Evolutionary conservation across 2,888 invertebrate genomes (phyloP).

Genomic region (Drosophila picticornis): DNA sequence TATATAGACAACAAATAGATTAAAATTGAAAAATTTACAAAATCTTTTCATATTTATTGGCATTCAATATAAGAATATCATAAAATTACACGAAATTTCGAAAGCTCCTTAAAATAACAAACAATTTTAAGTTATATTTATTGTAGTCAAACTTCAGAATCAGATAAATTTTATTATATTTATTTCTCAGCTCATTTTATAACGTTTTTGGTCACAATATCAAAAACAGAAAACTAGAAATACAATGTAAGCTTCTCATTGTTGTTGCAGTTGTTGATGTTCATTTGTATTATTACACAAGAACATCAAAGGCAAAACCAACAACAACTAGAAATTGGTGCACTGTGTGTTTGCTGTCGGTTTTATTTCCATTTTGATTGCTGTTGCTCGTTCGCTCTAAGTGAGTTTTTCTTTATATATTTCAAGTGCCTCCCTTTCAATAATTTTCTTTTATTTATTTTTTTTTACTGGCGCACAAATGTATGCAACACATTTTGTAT

Average conservation of each 20-base stretch:
- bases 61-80: not conserved
- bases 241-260: conserved; percentile 18
- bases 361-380: conserved; percentile 77
- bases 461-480: conserved; percentile 56
- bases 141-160: not conserved
- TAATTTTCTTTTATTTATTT: conserved; percentile 12
- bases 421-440: conserved; percentile 13
- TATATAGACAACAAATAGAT: not conserved
- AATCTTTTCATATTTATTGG: fast-evolving
- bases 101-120: not conserved
- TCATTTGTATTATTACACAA: conserved; percentile 33
- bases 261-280: conserved; percentile 23
- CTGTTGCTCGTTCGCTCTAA: conserved; percentile 40
- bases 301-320: conserved; percentile 12
- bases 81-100: not conserved
- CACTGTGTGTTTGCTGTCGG: conserved; percentile 25
- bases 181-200: not conserved
- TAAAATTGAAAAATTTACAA: not conserved
- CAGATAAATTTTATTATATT: not conserved
- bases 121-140: not conserved
- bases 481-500: conserved; percentile 81
- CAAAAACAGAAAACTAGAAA: not conserved
- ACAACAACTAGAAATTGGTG: conserved; percentile 14
- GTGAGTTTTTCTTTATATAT: conserved; percentile 43
- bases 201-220: conserved; percentile 23